phyloP scores from a whole-genome alignment of 2,888 invertebrate species.

The Eupithecia pulchellata region DNA sequence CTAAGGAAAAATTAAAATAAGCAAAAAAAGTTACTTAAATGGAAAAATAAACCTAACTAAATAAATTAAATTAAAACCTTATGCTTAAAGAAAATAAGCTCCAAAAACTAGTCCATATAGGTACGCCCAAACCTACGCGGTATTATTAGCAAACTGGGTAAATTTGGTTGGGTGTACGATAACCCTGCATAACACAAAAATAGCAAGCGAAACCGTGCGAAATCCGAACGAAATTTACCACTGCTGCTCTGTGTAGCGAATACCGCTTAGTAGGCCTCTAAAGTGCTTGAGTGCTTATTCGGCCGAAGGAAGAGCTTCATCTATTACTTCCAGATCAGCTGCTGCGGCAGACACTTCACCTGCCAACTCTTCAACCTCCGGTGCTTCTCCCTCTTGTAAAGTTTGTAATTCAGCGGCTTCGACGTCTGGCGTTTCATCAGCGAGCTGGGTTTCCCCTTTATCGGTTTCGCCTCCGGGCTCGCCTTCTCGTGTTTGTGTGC shows the following conservation, averaged over 20 bases:
- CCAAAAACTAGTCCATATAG: neutral
- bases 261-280: neutral
- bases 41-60: neutral
- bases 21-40: neutral
- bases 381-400: neutral
- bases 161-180: neutral
- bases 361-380: neutral
- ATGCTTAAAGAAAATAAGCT: neutral
- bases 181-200: neutral
- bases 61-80: neutral
- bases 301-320: neutral
- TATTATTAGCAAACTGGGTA: neutral
- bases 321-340: neutral
- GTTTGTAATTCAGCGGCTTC: neutral
- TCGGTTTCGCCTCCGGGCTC: neutral
- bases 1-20: neutral
- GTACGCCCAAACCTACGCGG: neutral
- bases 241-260: neutral
- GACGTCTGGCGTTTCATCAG: neutral
- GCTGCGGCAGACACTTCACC: neutral
- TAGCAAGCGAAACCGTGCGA: neutral
- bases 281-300: neutral
- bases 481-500: neutral
- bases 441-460: neutral
- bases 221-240: neutral